Percentiles rank a stretch among this genome's conserved stretches.
Evolutionary conservation across 2,113 vertebrate genomes (phyloP).

Genomic region (Sceloporus tristichus): DNA sequence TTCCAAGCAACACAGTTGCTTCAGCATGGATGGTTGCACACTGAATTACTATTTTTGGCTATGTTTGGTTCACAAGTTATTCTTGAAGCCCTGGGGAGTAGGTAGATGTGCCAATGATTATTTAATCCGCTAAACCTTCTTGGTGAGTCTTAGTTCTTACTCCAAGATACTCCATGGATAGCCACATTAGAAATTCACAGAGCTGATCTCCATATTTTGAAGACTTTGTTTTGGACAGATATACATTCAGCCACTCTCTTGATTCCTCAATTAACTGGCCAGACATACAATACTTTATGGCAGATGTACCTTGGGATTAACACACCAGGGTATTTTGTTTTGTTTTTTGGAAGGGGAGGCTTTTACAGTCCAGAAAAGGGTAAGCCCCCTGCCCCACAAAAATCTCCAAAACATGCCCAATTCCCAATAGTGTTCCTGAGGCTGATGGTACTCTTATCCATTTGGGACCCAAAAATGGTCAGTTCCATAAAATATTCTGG

Average conservation of each 20-base stretch:
- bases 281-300: constrained; percentile 43
- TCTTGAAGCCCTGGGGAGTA: constrained; percentile 34
- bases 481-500: too few species aligned
- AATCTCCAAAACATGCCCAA: too few species aligned
- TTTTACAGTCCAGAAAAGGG: too few species aligned
- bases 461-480: too few species aligned
- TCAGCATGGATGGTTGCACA: background rate
- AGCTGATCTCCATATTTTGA: background rate
- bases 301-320: constrained; percentile 7
- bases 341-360: too few species aligned
- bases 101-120: constrained; percentile 43
- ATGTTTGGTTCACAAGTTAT: constrained; percentile 12
- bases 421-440: too few species aligned
- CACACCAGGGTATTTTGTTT: too few species aligned
- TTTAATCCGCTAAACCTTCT: constrained; percentile 32
- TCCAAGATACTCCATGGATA: background rate
- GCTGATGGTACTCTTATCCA: too few species aligned
- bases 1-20: background rate
- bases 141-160: background rate
- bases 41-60: background rate
- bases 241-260: constrained; percentile 17
- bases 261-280: background rate
- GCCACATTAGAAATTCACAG: constrained; percentile 8
- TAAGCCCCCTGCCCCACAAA: too few species aligned
- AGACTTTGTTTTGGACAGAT: constrained; percentile 18